Percentiles rank a stretch among this genome's conserved stretches.
These are phyloP conservation scores for Anguilla obscura DNA, from an alignment of 2,797 vertebrate genomes.

Conservation along the genomic window DNA sequence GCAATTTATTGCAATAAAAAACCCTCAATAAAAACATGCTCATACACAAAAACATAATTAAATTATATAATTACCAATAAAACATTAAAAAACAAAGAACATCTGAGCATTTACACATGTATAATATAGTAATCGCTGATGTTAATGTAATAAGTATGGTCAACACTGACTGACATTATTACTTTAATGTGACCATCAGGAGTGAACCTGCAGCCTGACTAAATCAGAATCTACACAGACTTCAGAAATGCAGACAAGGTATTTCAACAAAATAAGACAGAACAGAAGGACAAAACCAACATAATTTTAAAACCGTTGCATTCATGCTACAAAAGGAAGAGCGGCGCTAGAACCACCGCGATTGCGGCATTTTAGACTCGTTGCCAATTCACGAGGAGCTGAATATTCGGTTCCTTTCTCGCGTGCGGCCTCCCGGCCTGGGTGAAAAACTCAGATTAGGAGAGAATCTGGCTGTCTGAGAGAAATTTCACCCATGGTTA, in stretches of 20 bases:
- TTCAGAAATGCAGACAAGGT: neutral
- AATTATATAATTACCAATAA: neutral
- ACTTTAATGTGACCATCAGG: neutral
- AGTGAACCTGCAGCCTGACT: too few species aligned
- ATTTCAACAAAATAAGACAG: neutral
- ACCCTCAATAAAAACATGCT: neutral
- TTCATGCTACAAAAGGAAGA: neutral
- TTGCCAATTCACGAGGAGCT: neutral
- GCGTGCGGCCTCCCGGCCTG: neutral
- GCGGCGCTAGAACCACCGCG: neutral
- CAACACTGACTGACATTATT: neutral
- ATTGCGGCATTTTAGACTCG: neutral
- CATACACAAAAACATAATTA: neutral
- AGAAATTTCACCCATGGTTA: neutral
- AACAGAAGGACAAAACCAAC: neutral
- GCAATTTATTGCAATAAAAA: neutral
- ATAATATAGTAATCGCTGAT: neutral
- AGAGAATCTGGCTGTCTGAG: neutral
- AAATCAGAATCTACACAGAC: neutral
- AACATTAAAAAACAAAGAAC: neutral
- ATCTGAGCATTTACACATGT: neutral
- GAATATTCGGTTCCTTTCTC: neutral
- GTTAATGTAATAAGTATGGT: neutral
- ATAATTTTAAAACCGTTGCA: neutral
- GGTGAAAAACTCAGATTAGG: neutral